Conservation (phyloP, 2,888 invertebrate species). For the Venustoraphidia nigricollis region DNA sequence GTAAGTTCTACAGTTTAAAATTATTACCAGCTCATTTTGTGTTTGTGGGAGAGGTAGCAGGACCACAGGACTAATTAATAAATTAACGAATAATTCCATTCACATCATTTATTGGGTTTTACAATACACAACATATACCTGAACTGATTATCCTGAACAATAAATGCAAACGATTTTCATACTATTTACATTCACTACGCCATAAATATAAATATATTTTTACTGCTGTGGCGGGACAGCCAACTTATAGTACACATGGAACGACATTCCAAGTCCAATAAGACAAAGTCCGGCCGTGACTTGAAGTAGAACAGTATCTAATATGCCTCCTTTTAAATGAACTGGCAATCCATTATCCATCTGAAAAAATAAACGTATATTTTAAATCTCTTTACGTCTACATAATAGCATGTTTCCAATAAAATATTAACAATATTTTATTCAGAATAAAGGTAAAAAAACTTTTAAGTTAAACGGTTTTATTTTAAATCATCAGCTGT, state of each 20-base stretch:
- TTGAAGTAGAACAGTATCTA: constrained; percentile 32
- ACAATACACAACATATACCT: too few relatives aligned
- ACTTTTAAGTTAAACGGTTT: too few relatives aligned
- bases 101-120: too few relatives aligned
- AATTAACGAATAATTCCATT: too few relatives aligned
- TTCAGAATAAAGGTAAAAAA: too few relatives aligned
- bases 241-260: constrained; percentile 18
- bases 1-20: too few relatives aligned
- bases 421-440: too few relatives aligned
- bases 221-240: constrained; percentile 15
- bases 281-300: constrained; percentile 23
- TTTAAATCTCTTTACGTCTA: background rate
- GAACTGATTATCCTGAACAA: constrained; percentile 23
- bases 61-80: too few relatives aligned
- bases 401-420: background rate
- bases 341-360: constrained; percentile 40
- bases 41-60: too few relatives aligned
- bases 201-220: background rate
- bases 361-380: constrained; percentile 22
- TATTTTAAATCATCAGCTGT: too few relatives aligned
- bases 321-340: constrained; percentile 40
- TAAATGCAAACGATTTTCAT: constrained; percentile 28
- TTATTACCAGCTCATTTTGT: too few relatives aligned
- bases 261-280: constrained; percentile 22
- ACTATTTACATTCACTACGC: background rate